These are phyloP conservation scores for Ara ararauna DNA, from an alignment of 2,797 vertebrate species.

Conservation along the genomic window DNA sequence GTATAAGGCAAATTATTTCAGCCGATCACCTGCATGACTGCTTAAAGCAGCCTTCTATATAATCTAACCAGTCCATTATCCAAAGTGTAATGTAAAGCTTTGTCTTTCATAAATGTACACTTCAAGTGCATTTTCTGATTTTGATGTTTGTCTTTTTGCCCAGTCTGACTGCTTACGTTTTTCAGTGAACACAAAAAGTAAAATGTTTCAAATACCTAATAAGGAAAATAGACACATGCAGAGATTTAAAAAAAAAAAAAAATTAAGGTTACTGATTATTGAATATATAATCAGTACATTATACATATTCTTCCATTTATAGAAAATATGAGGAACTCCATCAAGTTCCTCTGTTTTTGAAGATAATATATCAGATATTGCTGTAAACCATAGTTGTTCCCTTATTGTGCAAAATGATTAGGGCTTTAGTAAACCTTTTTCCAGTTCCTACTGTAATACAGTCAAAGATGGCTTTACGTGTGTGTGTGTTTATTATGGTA, in stretches of 20 bases:
- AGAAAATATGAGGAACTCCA: background rate
- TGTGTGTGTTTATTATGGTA: background rate
- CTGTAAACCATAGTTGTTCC: background rate
- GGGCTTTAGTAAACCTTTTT: background rate
- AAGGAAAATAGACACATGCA: background rate
- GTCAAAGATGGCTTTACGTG: background rate
- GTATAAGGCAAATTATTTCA: slow-evolving; percentile 31
- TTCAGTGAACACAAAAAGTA: background rate
- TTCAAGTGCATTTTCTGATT: background rate
- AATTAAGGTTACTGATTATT: background rate
- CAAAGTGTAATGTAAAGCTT: background rate
- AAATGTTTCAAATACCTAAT: background rate
- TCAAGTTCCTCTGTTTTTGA: background rate
- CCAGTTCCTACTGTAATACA: background rate
- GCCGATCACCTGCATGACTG: background rate
- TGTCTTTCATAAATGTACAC: background rate
- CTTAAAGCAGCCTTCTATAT: slow-evolving; percentile 21
- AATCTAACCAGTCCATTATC: background rate
- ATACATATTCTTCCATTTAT: background rate
- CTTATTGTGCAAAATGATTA: background rate
- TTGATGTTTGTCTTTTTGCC: background rate
- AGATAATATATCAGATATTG: background rate
- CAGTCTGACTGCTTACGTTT: background rate
- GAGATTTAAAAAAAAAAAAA: background rate
- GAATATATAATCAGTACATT: background rate